phyloP scores from a whole-genome alignment of 2,113 vertebrate genomes.

The Riparia riparia region DNA sequence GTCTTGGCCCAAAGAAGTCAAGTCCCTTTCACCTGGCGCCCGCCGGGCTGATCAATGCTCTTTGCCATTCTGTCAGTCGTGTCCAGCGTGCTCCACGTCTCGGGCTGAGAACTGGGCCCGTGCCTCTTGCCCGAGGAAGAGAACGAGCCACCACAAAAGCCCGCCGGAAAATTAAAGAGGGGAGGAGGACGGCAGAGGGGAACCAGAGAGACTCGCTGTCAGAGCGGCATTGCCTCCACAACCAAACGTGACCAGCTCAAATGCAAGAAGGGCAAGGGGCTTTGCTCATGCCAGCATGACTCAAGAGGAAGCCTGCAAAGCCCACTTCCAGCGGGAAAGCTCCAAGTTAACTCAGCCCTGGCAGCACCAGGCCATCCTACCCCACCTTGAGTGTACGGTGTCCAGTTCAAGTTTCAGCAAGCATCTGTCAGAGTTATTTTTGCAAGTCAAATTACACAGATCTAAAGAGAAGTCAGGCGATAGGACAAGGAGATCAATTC shows the following conservation, averaged over 20 bases:
- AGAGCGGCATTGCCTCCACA: background rate
- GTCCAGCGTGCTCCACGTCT: background rate
- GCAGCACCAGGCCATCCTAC: background rate
- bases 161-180: rapidly evolving
- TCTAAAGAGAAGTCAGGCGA: slow-evolving; percentile 31
- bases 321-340: background rate
- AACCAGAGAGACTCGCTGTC: background rate
- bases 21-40: slow-evolving; percentile 55
- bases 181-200: background rate
- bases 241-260: background rate
- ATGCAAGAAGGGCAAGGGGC: background rate
- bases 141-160: background rate
- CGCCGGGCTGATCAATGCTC: background rate
- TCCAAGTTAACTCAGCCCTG: background rate
- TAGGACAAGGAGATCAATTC: slow-evolving; percentile 62
- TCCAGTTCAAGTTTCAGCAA: slow-evolving; percentile 66
- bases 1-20: slow-evolving; percentile 8
- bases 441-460: slow-evolving; percentile 56
- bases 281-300: rapidly evolving
- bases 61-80: background rate
- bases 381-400: slow-evolving; percentile 18
- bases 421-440: slow-evolving; percentile 53
- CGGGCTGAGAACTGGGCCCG: background rate
- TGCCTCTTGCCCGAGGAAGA: background rate
- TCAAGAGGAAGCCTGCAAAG: background rate